Base-by-base conservation (phyloP, 1,140 invertebrate species). In the Macrobrachium nipponense region DNA sequence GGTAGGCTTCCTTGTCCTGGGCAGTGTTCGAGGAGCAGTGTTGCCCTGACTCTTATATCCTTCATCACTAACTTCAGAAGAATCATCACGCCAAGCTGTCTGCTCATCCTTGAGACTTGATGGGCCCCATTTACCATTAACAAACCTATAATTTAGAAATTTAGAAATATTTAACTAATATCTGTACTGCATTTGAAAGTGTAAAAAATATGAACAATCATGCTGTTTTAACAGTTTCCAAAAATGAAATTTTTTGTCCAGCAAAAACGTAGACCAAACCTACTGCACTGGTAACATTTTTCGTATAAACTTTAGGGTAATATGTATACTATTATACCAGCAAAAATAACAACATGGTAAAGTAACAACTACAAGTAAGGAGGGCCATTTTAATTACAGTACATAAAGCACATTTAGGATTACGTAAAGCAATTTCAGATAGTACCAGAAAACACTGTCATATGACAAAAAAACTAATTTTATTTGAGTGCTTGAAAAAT, bases 11-110 rank as follows among this genome's bases (percentile, higher is more conserved):
- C 83, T 83, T 20, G 70, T 59, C 44, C 83, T 80, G 27, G 76
- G 73, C 18, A 82, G 64, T 0, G 87, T 51, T 12, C 80, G 80
- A 2, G 79, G 80, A 23, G 80, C 80, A 70, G 82, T 79, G 72
- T 83, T 83, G 3, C 88, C 88, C 58, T 89, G 88, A 36, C 95
- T 96, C 89, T 95, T 93, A 90, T 97, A 97, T 7, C 96, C 96
- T 90, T 96, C 96, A 91, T 97, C 96, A 66, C 95, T 96, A 23
- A 96, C 95, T 90, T 96, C 96, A 82, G 95, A 96, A 5, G 95
- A 95, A 88, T 96, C 96, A 90, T 96, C 96, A 83, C 90, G 89
- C 87, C 89, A 89, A 51, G 88, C 89, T 12, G 58, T 20, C 80
- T 82, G 80, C 36, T 89, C 86, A 43, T 80, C 81, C 58, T 76